Base-by-base conservation (phyloP, 2,888 invertebrate genomes). In the Clitarchus hookeri region DNA sequence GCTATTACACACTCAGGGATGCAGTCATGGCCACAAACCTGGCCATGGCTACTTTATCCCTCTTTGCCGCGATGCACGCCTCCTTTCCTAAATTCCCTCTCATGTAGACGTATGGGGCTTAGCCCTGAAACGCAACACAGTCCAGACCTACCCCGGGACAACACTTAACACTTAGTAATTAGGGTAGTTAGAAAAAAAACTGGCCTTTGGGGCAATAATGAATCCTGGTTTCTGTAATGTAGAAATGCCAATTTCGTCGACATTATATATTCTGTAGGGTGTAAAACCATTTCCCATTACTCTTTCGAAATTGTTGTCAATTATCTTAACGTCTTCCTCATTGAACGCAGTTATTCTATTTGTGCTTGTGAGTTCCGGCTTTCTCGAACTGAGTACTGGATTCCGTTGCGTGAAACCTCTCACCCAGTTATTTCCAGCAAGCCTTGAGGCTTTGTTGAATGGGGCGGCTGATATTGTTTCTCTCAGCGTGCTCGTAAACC, bases 181-280 rank as follows among this genome's bases (percentile, higher is more conserved):
- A n/a, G n/a, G n/a, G n/a, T n/a, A n/a, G n/a, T n/a, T n/a, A n/a
- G n/a, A n/a, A n/a, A n/a, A n/a, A n/a, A n/a, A n/a, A 91, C 88
- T 90, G 90, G 85, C 91, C 91, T 89, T 91, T 91, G 80, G 89
- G 85, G 79, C 91, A 53, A 91, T 86, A 12, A 92, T 89, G 90
- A 90, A 91, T 78, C 88, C 90, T 1, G 91, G 90, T 1, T 88
- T 88, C 89, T 91, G 91, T 0, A 92, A 92, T 0, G 91, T 91
- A 0, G 91, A 89, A 83, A 92, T 90, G 0, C 91, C 91, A 6
- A 91, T 92, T 90, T 92, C 91, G 85, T 92, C 91, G 83, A 90
- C 89, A 88, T 92, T 92, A 88, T 89, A 92, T 23, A 91, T 89
- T 25, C 88, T 86, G 85, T 88, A 83, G 26, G 86, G 82, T 86